Evolutionary conservation across 2,888 invertebrate species (phyloP).

Genomic region (Dasypogon diadema): DNA sequence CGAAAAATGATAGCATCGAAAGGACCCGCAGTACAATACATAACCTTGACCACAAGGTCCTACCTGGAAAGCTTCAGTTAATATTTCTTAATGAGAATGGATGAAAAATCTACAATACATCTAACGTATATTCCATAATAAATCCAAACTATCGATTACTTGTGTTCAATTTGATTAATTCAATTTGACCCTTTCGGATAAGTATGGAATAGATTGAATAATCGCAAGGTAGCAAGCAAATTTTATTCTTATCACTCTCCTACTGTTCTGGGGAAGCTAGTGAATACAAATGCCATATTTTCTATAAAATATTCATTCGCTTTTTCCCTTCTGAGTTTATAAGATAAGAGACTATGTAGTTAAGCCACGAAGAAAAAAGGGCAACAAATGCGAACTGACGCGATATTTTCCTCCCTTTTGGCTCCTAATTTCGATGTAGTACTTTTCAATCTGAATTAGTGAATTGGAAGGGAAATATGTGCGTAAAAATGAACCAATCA

Average conservation of each 20-base stretch:
- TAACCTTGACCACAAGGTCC: no score
- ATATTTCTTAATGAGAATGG: no score
- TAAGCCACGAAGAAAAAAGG: background rate
- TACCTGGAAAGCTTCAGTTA: no score
- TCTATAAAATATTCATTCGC: constrained; percentile 54
- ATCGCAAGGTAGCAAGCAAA: background rate
- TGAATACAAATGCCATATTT: constrained; percentile 54
- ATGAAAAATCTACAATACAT: no score
- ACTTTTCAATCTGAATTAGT: constrained; percentile 17
- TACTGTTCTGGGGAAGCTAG: background rate
- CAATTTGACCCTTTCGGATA: constrained; percentile 11
- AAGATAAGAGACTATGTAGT: background rate
- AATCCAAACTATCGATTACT: constrained; percentile 14
- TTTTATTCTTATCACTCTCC: background rate
- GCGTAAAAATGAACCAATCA: no score
- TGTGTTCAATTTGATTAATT: constrained; percentile 48
- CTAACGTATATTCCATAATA: no score
- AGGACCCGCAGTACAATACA: no score
- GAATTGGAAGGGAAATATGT: constrained; percentile 7
- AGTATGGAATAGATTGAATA: background rate
- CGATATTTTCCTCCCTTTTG: constrained; percentile 15
- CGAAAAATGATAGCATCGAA: no score
- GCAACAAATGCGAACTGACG: constrained; percentile 9
- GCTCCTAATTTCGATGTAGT: background rate
- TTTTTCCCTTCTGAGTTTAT: constrained; percentile 8